Percentiles rank a stretch among this genome's conserved stretches.
These are phyloP conservation scores for Archilochus colubris DNA, from an alignment of 2,113 vertebrate species.

Conservation along the genomic window DNA sequence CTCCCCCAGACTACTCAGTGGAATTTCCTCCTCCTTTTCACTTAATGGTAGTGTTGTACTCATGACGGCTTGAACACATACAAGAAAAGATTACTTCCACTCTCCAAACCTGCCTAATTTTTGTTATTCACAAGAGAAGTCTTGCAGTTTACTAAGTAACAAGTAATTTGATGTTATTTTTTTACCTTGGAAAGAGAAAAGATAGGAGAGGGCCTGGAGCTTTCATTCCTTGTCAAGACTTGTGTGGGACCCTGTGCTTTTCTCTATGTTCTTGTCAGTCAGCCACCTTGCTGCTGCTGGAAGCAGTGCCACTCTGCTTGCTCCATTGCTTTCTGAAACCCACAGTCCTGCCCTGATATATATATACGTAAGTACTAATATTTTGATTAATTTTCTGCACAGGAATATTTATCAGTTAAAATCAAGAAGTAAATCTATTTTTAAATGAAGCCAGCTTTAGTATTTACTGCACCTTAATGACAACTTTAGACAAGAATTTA, in stretches of 20 bases:
- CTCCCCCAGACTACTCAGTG: not conserved
- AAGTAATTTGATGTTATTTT: not conserved
- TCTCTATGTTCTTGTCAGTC: not conserved
- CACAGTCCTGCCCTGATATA: not conserved
- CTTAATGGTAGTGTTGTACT: not conserved
- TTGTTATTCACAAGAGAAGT: not conserved
- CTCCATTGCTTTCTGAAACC: not conserved
- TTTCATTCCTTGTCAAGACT: not conserved
- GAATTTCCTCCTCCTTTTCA: not conserved
- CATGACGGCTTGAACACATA: not conserved
- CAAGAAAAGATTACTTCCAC: not conserved
- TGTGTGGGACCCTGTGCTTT: not conserved
- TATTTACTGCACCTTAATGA: conserved; percentile 49
- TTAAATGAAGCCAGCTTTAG: not conserved
- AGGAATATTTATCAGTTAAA: conserved; percentile 17
- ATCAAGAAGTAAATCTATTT: conserved; percentile 25
- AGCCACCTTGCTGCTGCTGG: not conserved
- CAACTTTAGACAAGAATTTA: conserved; percentile 44
- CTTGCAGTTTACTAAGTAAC: not conserved
- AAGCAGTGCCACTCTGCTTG: not conserved
- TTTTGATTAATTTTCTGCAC: conserved; percentile 29
- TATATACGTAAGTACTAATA: not conserved
- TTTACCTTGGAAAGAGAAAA: not conserved
- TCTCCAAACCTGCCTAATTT: not conserved
- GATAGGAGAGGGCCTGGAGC: not conserved